phyloP scores from a whole-genome alignment of 2,888 invertebrate species.

The Xestia xanthographa region DNA sequence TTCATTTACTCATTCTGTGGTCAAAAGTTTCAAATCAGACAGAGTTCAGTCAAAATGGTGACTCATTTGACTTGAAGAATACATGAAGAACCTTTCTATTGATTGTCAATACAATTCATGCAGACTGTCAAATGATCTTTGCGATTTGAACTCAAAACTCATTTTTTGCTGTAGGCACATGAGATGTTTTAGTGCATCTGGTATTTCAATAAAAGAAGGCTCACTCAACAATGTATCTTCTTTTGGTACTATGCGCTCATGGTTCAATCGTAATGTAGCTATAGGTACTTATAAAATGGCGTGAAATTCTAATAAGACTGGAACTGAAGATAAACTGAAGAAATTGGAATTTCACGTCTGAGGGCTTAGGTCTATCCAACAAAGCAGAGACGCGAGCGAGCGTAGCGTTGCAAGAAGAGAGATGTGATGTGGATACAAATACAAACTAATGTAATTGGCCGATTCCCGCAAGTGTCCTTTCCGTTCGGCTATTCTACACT shows the following conservation, averaged over 20 bases:
- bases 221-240: not conserved
- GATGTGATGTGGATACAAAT: not conserved
- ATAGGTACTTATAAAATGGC: not conserved
- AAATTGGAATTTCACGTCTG: not conserved
- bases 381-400: too few relatives aligned
- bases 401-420: not conserved
- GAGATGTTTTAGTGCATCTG: not conserved
- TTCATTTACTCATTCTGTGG: constrained; percentile 28
- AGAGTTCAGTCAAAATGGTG: not conserved
- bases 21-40: not conserved
- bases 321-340: not conserved
- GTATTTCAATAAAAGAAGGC: not conserved
- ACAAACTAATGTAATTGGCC: not conserved
- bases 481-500: not conserved
- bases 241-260: not conserved
- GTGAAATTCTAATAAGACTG: not conserved
- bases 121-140: not conserved
- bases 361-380: too few relatives aligned
- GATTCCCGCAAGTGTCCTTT: not conserved
- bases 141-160: not conserved
- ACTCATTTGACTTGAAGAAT: not conserved
- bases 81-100: not conserved
- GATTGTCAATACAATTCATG: not conserved
- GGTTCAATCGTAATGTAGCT: not conserved
- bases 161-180: not conserved